Evolutionary conservation across 2,888 invertebrate genomes (phyloP).

Genomic region (Acleris cristana): DNA sequence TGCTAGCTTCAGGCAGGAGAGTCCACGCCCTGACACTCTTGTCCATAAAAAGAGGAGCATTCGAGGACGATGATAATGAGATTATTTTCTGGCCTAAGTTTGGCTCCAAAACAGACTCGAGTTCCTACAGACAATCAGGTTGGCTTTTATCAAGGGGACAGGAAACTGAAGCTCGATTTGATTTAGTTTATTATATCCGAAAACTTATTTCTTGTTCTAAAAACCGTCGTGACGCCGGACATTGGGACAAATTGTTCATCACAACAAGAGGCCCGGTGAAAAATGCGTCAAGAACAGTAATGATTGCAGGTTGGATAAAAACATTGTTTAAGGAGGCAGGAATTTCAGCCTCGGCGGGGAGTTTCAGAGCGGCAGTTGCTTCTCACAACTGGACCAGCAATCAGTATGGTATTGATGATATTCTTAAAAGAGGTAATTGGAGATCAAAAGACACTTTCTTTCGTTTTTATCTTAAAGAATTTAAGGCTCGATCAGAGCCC

Average conservation of each 20-base stretch:
- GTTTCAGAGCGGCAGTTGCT: too few species aligned
- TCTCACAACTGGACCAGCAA: too few species aligned
- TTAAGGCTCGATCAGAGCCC: not conserved
- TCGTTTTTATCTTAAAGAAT: conserved; percentile 29
- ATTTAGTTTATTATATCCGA: conserved; percentile 11
- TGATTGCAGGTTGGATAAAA: too few species aligned
- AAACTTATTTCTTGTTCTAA: not conserved
- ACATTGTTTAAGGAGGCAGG: too few species aligned
- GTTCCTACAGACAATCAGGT: not conserved
- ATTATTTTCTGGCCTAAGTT: not conserved
- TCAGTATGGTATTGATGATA: too few species aligned
- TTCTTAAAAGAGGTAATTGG: conserved; percentile 36
- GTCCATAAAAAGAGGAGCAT: not conserved
- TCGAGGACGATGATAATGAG: not conserved
- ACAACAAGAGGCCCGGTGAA: conserved; percentile 24
- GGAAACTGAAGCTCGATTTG: not conserved
- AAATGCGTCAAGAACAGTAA: too few species aligned
- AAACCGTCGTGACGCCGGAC: not conserved
- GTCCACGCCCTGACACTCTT: not conserved
- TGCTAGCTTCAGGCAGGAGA: not conserved
- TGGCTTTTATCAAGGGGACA: not conserved
- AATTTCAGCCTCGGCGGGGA: too few species aligned
- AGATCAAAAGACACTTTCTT: conserved; percentile 30
- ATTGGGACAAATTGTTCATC: conserved; percentile 12
- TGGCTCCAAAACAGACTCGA: not conserved